Evolutionary conservation across 2,797 vertebrate genomes (phyloP).

Genomic region (Euthynnus affinis): DNA sequence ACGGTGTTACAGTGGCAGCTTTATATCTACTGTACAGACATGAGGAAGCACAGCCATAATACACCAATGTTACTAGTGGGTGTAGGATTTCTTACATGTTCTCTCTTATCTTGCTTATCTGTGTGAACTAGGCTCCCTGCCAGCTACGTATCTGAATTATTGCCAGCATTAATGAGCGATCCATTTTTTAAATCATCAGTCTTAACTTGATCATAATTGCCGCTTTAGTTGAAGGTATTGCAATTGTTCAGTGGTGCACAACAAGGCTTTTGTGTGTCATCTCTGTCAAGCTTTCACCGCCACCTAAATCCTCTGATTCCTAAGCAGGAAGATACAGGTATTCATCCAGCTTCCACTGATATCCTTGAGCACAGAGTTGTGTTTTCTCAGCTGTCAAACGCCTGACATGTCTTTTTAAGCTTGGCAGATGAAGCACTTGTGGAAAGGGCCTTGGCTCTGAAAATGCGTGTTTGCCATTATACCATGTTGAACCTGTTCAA

Average conservation of each 20-base stretch:
- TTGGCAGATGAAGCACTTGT: constrained; percentile 57
- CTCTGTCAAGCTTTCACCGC: constrained; percentile 81
- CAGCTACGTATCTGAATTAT: neutral
- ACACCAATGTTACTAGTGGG: neutral
- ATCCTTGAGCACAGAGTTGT: constrained; percentile 60
- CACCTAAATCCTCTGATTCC: constrained; percentile 77
- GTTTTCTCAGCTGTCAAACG: constrained; percentile 77
- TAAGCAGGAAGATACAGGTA: constrained; percentile 77
- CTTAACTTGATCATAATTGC: constrained; percentile 32
- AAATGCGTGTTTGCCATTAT: constrained; percentile 58
- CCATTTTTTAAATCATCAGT: constrained; percentile 24
- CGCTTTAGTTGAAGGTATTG: constrained; percentile 26
- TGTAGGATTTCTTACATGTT: neutral
- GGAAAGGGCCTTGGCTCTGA: constrained; percentile 57
- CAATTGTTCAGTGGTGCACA: constrained; percentile 50
- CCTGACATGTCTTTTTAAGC: constrained; percentile 70
- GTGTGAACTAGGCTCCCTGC: neutral
- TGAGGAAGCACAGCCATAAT: neutral
- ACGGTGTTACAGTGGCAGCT: no score
- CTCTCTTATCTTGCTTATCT: constrained; percentile 12
- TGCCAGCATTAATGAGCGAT: constrained; percentile 6
- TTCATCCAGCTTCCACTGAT: constrained; percentile 65
- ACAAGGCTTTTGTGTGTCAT: constrained; percentile 65
- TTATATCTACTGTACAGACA: no score
- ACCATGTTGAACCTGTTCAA: constrained; percentile 25